Base-by-base conservation (phyloP, 2,113 vertebrate species). In the Beaufortia kweichowensis region DNA sequence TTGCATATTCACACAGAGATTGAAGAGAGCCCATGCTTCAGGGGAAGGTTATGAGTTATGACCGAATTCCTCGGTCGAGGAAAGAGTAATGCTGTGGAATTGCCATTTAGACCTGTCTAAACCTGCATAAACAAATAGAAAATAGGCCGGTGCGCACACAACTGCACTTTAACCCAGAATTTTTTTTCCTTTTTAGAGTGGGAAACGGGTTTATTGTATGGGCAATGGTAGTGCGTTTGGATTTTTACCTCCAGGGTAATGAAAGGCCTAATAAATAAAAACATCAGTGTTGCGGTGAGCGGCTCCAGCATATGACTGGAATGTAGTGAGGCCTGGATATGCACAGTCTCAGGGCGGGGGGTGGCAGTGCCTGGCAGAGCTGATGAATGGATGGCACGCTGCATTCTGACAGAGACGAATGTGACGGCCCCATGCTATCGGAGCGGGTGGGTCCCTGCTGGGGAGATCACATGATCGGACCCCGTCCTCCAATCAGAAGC, bases 381-480 rank as follows among this genome's bases (percentile, higher is more conserved):
- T 94, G 94, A 94, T 93, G 92, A 92, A 94, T 92, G 88, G 89
- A 85, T 90, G 88, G 85, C 86, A 79, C 80, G 81, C 86, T 53
- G 63, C 75, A 66, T 86, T 63, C 28, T 92, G 93, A 93, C 94
- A 94, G 89, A 94, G 94, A 95, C 88, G 87, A 91, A 94, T 93
- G 92, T 91, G 92, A 92, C 87, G 67, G 84, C 76, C 86, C 79
- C 62, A 63, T 91, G 88, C 89, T 84, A 82, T 89, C 62, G 78
- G 91, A 90, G 84, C 84, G 85, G 77, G 81, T 75, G 80, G 86
- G 85, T 82, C 87, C 89, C 82, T 19, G 28, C 83, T 85, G 90
- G 87, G 84, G 77, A 76, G 85, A 87, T 89, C 91, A 87, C 77
- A 76, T 60, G 81, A 92, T 75, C 75, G 60, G 82, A 81, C 84